Percentiles rank a stretch among this genome's conserved stretches.
Conservation (phyloP, 2,113 vertebrate genomes). For the Mustela lutreola region DNA sequence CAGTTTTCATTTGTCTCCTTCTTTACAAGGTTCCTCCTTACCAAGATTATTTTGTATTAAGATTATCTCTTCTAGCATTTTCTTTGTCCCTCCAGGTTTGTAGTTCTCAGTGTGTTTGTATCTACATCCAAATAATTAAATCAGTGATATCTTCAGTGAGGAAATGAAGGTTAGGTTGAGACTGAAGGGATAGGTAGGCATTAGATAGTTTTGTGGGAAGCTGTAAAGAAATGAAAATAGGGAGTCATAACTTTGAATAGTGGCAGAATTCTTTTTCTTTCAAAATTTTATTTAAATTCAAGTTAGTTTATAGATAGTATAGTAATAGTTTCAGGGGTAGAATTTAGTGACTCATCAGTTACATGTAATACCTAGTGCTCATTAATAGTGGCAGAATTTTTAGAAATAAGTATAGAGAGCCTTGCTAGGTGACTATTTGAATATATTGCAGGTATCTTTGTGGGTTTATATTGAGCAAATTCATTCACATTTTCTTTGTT, state of each 20-base stretch:
- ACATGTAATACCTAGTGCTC: neutral
- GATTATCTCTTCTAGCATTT: neutral
- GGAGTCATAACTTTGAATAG: neutral
- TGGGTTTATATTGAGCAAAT: neutral
- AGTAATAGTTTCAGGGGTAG: neutral
- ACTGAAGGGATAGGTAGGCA: neutral
- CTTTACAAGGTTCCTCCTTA: neutral
- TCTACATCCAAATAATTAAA: neutral
- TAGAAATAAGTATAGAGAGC: neutral
- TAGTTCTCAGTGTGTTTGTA: neutral
- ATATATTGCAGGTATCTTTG: neutral
- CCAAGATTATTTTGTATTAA: neutral
- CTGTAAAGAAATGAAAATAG: neutral
- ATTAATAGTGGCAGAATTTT: neutral
- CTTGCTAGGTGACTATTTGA: neutral
- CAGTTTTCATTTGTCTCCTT: neutral
- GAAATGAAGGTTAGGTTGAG: neutral
- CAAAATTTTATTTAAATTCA: neutral
- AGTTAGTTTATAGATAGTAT: neutral
- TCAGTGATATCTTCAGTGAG: neutral
- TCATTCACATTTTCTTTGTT: slow-evolving; percentile 27
- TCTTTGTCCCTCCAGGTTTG: neutral
- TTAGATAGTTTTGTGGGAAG: neutral
- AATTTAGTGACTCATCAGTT: neutral
- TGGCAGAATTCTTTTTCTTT: neutral